Base-by-base conservation (phyloP, 2,797 vertebrate genomes). In the Lacerta bilineata region DNA sequence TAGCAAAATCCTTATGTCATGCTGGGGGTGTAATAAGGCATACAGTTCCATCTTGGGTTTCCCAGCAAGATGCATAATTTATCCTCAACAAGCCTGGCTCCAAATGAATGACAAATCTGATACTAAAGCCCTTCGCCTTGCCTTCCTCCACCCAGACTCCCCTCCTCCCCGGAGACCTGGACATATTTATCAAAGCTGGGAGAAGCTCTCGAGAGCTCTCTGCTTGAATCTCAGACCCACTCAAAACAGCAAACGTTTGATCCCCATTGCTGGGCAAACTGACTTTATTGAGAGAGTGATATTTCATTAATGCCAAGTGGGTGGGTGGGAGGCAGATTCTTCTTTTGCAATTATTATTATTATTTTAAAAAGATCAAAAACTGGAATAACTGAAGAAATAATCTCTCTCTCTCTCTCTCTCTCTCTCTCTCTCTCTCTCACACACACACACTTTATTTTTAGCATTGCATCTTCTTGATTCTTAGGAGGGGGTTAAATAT, bases 11-110 rank as follows among this genome's bases (percentile, higher is more conserved):
- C 55, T 66, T 80, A 17, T 84, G 39, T 74, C 85, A 18, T 17
- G 76, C 68, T 74, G 17, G 66, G 61, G 76, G 80, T 66, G 66
- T 55, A 66, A 87, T 68, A 39, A 83, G 76, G 36, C 55, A 4
- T 36, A 5, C 17, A 2, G 33, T 74, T 79, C n/a, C 33, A 5
- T 80, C 11, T 79, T 1, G 39, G 80, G 66, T 61, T 29, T 29
- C 41, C 85, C 50, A 36, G 55, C 13, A 41, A 39, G 27, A 10
- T 25, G 29, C 20, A 55, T 55, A 29, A 43, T 86, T 43, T 69
- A 84, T 76, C 36, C 75, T 18, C 33, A 36, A 25, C 39, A 33
- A 75, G 43, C 13, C 3, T 25, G 66, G 55, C 75, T 50, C 5
- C 50, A 75, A 75, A 84, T 87, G 41, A 50, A n/a, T 46, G 7